Conservation (phyloP, 2,113 vertebrate genomes). For the Cairina moschata region DNA sequence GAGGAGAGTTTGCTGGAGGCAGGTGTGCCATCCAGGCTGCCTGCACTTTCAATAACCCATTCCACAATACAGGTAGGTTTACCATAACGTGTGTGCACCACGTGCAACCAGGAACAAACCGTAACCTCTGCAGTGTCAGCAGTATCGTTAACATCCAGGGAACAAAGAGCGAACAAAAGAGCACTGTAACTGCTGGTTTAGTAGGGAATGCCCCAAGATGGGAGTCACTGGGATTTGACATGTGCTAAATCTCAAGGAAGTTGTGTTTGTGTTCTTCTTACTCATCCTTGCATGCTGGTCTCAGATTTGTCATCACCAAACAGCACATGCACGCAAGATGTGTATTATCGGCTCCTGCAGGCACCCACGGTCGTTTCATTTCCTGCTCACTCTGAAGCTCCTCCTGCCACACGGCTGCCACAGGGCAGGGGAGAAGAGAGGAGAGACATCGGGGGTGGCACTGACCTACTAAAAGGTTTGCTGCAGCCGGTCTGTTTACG, state of each 20-base stretch:
- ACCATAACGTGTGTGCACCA: neutral
- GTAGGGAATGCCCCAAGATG: neutral
- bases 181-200: neutral
- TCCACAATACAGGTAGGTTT: neutral
- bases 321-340: neutral
- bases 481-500: neutral
- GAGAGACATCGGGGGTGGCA: neutral
- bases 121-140: neutral
- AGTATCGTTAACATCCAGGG: neutral
- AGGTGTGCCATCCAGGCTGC: neutral
- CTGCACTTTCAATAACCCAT: neutral
- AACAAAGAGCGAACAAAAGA: neutral
- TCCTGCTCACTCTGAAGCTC: neutral
- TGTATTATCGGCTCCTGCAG: neutral
- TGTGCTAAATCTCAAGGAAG: neutral
- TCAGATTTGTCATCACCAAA: neutral
- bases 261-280: neutral
- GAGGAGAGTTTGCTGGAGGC: neutral
- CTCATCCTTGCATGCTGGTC: neutral
- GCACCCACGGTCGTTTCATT: neutral
- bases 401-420: neutral
- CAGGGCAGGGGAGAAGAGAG: neutral
- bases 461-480: slow-evolving; percentile 28
- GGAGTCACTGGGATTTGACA: neutral
- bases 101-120: neutral